phyloP scores from a whole-genome alignment of 2,797 vertebrate genomes.

The Tenualosa thibaudeaui region DNA sequence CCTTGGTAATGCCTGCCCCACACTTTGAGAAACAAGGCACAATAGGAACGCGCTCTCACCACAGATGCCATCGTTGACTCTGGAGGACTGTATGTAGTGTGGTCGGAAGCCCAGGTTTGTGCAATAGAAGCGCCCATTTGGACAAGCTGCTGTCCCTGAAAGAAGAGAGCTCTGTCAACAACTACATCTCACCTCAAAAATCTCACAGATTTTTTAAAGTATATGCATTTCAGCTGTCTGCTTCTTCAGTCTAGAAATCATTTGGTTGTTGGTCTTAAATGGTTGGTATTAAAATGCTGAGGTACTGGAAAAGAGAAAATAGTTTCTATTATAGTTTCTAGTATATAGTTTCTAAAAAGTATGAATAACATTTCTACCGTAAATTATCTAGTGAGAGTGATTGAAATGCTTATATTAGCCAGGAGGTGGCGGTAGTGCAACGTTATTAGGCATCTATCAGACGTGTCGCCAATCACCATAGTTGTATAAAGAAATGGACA shows the following conservation, averaged over 20 bases:
- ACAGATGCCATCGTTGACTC: constrained; percentile 74
- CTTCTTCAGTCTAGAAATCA: too few species aligned
- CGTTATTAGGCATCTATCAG: not conserved
- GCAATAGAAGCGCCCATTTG: constrained; percentile 73
- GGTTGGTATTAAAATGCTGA: too few species aligned
- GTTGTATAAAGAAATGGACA: not conserved
- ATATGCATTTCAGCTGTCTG: not conserved
- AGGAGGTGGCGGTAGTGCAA: not conserved
- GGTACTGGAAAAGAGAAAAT: too few species aligned
- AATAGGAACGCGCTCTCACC: constrained; percentile 57
- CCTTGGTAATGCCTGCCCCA: too few species aligned
- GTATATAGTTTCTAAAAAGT: too few species aligned
- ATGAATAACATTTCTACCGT: not conserved
- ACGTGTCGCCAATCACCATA: not conserved
- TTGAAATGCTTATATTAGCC: not conserved
- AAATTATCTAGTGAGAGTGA: not conserved
- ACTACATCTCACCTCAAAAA: too few species aligned
- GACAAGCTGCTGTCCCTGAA: constrained; percentile 71
- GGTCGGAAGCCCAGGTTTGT: constrained; percentile 68
- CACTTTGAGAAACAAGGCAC: not conserved
- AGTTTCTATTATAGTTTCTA: too few species aligned
- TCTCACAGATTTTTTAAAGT: too few species aligned
- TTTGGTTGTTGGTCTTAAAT: too few species aligned
- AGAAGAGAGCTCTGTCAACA: not conserved
- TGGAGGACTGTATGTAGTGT: constrained; percentile 40